phyloP scores from a whole-genome alignment of 2,888 invertebrate genomes.

The Tetragnatha montana region DNA sequence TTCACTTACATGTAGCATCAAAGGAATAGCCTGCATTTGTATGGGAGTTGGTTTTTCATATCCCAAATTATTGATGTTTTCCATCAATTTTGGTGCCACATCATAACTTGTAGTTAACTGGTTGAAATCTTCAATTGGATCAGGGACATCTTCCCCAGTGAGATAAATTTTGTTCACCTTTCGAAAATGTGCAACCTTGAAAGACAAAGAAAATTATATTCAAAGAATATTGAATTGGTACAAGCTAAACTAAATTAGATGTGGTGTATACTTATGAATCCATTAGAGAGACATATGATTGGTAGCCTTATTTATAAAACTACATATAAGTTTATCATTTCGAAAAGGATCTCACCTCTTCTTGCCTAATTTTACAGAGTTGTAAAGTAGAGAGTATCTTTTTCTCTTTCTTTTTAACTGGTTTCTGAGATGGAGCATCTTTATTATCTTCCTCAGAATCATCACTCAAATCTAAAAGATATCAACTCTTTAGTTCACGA shows the following conservation, averaged over 20 bases:
- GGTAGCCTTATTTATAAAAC: background rate
- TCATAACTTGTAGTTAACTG: conserved; percentile 79
- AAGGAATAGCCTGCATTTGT: conserved; percentile 94
- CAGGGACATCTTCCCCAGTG: conserved; percentile 86
- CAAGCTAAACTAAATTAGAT: background rate
- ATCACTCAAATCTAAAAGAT: conserved; percentile 40
- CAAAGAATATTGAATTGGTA: background rate
- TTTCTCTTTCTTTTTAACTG: conserved; percentile 25
- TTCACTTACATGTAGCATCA: conserved; percentile 81
- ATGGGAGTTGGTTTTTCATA: conserved; percentile 89
- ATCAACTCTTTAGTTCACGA: no score
- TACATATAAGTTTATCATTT: background rate
- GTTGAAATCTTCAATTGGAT: conserved; percentile 80
- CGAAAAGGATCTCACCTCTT: conserved; percentile 40
- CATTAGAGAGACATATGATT: background rate
- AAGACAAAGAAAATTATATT: conserved; percentile 71
- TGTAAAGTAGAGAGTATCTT: conserved; percentile 51
- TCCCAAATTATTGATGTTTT: conserved; percentile 83
- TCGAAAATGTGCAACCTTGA: conserved; percentile 81
- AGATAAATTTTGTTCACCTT: conserved; percentile 87
- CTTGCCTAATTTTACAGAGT: conserved; percentile 52
- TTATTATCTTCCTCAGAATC: conserved; percentile 10
- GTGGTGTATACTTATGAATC: no score
- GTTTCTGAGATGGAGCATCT: background rate
- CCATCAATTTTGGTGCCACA: conserved; percentile 81